Evolutionary conservation across 2,888 invertebrate genomes (phyloP), one percentile per base, ranked within the genome.

Genomic region (Panzeria rudis): DNA sequence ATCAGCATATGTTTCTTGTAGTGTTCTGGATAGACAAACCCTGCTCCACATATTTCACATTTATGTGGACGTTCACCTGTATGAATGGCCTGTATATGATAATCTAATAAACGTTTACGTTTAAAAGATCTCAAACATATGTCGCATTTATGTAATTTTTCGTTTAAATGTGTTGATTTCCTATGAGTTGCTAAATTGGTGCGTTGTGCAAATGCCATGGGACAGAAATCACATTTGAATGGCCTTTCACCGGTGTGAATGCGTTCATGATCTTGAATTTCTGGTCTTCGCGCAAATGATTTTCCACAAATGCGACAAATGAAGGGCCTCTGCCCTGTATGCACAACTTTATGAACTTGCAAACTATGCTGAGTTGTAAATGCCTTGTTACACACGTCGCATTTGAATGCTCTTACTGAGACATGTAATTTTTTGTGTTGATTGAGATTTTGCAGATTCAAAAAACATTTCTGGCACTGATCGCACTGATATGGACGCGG

Each of bases 21-120:
- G 88, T 96, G 97, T 89, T 96, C 96, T 0, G 96, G 96, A 90
- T 97, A 97, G 44, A 96, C 96, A 92, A 97, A 97, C 0, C 95
- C 95, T 0, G 97, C 95, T n/a, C 93, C 93, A 88, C 97, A 97
- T 0, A 95, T 93, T 0, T 94, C 94, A 89, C 97, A 97, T 88
- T 95, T 94, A 80, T 95, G 95, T 0, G 97, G 96, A 0, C 97
- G 93, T 91, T 97, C 96, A 29, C 96, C 96, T 0, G 96, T 96
- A 91, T 97, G 97, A 0, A 94, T 94, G 6, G 97, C 95, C 92
- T 96, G 96, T 88, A 96, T 94, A 91, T 97, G 97, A 91, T 97
- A 97, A 89, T 97, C 96, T 2, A 97, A 91, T 17, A 97, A 91
- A 54, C 97, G 94, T 86, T 81, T 89, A 15, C 91, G 89, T 75